Conservation (phyloP, 2,113 vertebrate genomes). For the Puma concolor region DNA sequence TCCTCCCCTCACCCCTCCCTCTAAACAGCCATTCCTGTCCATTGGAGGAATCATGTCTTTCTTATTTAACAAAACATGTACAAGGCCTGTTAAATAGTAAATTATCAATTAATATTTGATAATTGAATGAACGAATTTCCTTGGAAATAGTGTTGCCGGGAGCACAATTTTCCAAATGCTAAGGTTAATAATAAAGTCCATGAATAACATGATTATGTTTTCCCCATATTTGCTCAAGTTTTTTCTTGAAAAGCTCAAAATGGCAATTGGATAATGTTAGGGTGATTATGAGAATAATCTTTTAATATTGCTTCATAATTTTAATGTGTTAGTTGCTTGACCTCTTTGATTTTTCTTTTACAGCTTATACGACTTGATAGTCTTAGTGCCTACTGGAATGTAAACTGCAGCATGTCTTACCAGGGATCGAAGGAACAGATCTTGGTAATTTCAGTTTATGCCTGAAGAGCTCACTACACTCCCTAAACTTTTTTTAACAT, state of each 20-base stretch:
- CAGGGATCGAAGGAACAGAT: slow-evolving; percentile 89
- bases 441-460: slow-evolving; percentile 88
- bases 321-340: background rate
- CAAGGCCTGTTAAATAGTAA: background rate
- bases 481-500: background rate
- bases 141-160: background rate
- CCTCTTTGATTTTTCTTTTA: slow-evolving; percentile 25
- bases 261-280: background rate
- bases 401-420: slow-evolving; percentile 91
- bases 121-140: background rate
- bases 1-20: accelerated
- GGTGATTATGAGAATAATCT: background rate
- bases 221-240: slow-evolving; percentile 1
- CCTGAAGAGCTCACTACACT: background rate
- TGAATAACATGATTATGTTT: background rate
- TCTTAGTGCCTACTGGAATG: slow-evolving; percentile 96
- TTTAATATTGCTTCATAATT: slow-evolving; percentile 7
- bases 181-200: slow-evolving; percentile 13
- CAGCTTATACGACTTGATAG: slow-evolving; percentile 94
- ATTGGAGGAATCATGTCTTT: background rate
- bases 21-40: background rate
- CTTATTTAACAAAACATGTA: background rate
- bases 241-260: slow-evolving; percentile 29
- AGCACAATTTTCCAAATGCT: slow-evolving; percentile 6
- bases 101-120: slow-evolving; percentile 31